Evolutionary conservation across 2,888 invertebrate species (phyloP).

Genomic region (Erannis defoliaria): DNA sequence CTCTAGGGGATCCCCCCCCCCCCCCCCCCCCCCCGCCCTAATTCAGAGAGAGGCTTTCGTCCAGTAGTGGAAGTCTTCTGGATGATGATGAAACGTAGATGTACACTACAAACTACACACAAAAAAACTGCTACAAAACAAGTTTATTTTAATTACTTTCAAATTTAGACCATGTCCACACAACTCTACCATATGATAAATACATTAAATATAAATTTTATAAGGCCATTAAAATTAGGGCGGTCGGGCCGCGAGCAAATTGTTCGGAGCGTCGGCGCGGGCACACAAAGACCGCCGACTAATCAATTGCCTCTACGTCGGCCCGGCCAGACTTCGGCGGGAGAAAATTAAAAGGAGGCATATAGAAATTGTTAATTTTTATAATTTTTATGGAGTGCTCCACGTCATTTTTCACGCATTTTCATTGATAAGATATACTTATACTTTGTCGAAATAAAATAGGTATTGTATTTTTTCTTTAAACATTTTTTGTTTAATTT

Average conservation of each 20-base stretch:
- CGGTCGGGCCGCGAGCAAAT: conserved; percentile 84
- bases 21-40: too few species aligned
- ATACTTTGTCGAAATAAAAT: too few species aligned
- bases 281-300: conserved; percentile 79
- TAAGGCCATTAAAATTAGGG: conserved; percentile 86
- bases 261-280: conserved; percentile 80
- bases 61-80: too few species aligned
- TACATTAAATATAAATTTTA: conserved; percentile 86
- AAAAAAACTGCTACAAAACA: not conserved
- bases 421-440: too few species aligned
- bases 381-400: not conserved
- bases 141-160: not conserved
- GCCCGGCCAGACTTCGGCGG: conserved; percentile 57
- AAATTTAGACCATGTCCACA: conserved; percentile 53
- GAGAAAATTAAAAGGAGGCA: conserved; percentile 36
- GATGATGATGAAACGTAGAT: too few species aligned
- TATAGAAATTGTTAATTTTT: conserved; percentile 25
- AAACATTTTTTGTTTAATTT: too few species aligned
- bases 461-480: too few species aligned
- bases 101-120: too few species aligned
- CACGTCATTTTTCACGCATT: too few species aligned
- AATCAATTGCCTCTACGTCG: conserved; percentile 79
- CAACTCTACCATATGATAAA: conserved; percentile 74
- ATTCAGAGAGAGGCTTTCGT: too few species aligned
- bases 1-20: too few species aligned